These are phyloP conservation scores for Melanogrammus aeglefinus DNA, from an alignment of 2,797 vertebrate genomes.

Conservation along the genomic window DNA sequence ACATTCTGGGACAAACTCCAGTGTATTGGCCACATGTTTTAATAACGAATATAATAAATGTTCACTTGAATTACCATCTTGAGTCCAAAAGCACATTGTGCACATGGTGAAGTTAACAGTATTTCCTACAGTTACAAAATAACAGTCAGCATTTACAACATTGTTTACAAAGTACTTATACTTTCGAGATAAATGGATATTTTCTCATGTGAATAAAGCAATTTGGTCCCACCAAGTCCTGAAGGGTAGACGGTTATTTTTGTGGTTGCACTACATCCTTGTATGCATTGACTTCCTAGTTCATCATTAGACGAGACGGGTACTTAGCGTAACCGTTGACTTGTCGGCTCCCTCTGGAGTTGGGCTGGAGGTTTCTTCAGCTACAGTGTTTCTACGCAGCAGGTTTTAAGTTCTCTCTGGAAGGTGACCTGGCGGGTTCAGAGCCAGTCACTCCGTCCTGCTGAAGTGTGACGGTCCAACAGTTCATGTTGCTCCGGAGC, in stretches of 20 bases:
- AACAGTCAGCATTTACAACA: not conserved
- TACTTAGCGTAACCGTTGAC: not conserved
- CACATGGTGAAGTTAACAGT: not conserved
- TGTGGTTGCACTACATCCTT: conserved; percentile 1
- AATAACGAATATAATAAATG: not conserved
- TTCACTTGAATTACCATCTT: not conserved
- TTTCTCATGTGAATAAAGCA: conserved; percentile 2
- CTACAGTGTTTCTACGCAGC: not conserved
- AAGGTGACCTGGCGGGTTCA: conserved; percentile 36
- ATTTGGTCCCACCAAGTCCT: not conserved
- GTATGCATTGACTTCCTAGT: not conserved
- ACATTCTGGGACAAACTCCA: conserved; percentile 21
- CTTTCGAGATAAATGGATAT: conserved; percentile 1
- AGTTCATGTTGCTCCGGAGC: conserved; percentile 65
- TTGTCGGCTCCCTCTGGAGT: not conserved
- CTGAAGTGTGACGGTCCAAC: conserved; percentile 32
- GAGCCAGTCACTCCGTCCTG: conserved; percentile 50
- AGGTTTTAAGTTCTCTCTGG: not conserved
- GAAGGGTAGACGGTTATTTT: not conserved
- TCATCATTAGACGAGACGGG: not conserved
- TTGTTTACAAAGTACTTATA: conserved; percentile 6
- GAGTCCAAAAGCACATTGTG: conserved; percentile 3
- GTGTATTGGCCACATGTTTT: conserved; percentile 27
- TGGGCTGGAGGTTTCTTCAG: not conserved
- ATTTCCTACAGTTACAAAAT: not conserved